Percentiles rank a stretch among this genome's conserved stretches.
Evolutionary conservation across 2,113 vertebrate species (phyloP).

Genomic region (cat (Felis catus)): DNA sequence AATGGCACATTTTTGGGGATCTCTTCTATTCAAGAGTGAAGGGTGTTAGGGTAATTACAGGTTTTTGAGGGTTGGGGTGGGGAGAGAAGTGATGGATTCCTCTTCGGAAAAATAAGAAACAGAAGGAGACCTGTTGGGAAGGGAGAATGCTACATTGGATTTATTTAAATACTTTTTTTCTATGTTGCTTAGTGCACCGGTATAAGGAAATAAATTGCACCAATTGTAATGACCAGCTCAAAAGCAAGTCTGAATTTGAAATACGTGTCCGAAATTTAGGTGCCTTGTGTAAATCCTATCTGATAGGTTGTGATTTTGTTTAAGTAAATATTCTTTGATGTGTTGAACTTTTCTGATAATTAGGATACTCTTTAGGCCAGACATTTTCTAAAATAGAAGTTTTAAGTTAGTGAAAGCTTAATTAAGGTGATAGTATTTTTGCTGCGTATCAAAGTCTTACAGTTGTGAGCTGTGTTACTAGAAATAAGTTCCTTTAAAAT

Average conservation of each 20-base stretch:
- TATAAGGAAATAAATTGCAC: not conserved
- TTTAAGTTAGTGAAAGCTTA: conserved; percentile 18
- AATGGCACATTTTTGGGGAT: not conserved
- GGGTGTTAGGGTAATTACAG: not conserved
- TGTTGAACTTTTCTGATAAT: conserved; percentile 22
- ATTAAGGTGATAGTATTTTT: conserved; percentile 39
- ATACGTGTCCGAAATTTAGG: not conserved
- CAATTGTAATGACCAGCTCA: not conserved
- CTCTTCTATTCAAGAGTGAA: not conserved
- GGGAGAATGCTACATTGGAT: not conserved
- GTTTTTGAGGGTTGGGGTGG: not conserved
- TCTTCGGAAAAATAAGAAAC: conserved; percentile 36
- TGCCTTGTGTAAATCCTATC: conserved; percentile 10
- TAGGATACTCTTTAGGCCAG: conserved; percentile 13
- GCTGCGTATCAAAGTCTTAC: not conserved
- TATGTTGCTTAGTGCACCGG: not conserved
- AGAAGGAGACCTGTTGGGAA: not conserved
- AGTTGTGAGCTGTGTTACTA: not conserved
- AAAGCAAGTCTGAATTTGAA: conserved; percentile 26
- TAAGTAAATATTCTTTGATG: conserved; percentile 5
- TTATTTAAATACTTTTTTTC: not conserved
- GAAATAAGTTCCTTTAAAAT: conserved; percentile 59
- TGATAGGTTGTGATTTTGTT: conserved; percentile 3
- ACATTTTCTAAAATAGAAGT: conserved; percentile 40
- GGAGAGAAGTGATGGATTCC: not conserved